A percentile compares a stretch with the other conserved stretches of the same genome.
phyloP scores from a whole-genome alignment of 1,140 invertebrate species.

The Chymomyza costata region DNA sequence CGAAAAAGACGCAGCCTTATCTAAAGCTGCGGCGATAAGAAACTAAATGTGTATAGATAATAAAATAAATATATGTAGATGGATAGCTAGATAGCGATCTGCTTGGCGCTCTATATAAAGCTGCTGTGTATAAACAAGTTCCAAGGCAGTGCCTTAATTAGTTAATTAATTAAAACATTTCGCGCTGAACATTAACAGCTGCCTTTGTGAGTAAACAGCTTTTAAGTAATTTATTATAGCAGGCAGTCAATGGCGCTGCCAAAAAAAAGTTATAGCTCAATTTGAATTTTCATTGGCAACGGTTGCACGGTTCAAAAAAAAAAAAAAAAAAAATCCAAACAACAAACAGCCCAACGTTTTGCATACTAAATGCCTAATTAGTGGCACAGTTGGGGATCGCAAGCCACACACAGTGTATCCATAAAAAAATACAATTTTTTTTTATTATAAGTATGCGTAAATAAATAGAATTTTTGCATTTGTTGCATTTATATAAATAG shows the following conservation, averaged over 20 bases:
- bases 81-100: no score
- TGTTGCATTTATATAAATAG: constrained; percentile 44
- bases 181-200: constrained; percentile 15
- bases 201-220: no score
- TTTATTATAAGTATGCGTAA: constrained; percentile 35
- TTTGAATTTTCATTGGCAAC: constrained; percentile 29
- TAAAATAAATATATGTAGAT: no score
- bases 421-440: constrained; percentile 10
- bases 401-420: constrained; percentile 58
- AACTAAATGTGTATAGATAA: no score
- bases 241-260: constrained; percentile 17
- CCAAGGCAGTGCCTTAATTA: constrained; percentile 24
- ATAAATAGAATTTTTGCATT: constrained; percentile 48
- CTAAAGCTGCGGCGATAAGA: constrained; percentile 40
- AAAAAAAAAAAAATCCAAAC: constrained; percentile 40
- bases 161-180: constrained; percentile 24
- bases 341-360: constrained; percentile 24
- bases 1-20: constrained; percentile 52
- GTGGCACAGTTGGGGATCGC: constrained; percentile 35
- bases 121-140: constrained; percentile 13
- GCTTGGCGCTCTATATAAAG: constrained; percentile 33
- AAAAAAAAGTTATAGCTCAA: constrained; percentile 51
- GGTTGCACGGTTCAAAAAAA: constrained; percentile 26
- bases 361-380: constrained; percentile 69
- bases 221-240: constrained; percentile 50